Evolutionary conservation across 2,113 vertebrate genomes (phyloP).

Genomic region (Rhegmatorhina hoffmannsi): DNA sequence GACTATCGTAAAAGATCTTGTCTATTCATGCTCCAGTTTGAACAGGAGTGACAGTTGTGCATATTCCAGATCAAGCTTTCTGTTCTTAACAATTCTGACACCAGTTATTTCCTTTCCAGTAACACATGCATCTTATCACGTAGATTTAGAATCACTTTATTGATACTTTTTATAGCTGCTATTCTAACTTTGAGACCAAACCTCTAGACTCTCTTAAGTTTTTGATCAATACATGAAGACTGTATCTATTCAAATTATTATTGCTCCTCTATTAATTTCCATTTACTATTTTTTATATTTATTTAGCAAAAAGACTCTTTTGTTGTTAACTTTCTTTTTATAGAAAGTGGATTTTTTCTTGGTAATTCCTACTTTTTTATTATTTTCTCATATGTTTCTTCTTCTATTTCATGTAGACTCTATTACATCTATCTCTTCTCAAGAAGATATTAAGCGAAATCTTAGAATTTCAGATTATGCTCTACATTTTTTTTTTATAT

Average conservation of each 20-base stretch:
- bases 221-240: background rate
- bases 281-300: background rate
- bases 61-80: background rate
- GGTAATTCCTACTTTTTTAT: background rate
- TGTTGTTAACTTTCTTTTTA: background rate
- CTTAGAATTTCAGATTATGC: background rate
- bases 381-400: too few relatives aligned
- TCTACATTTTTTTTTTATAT: background rate
- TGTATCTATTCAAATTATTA: background rate
- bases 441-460: background rate
- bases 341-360: background rate
- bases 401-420: background rate
- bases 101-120: background rate
- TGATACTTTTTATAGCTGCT: background rate
- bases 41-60: background rate
- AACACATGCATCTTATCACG: fast-evolving
- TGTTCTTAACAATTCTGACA: background rate
- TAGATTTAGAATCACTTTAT: background rate
- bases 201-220: background rate
- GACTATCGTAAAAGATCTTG: background rate
- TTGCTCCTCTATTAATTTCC: background rate
- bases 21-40: background rate
- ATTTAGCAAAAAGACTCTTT: background rate
- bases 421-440: background rate
- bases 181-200: background rate